phyloP scores from a whole-genome alignment of 2,797 vertebrate species.

The Sebastes itinus region DNA sequence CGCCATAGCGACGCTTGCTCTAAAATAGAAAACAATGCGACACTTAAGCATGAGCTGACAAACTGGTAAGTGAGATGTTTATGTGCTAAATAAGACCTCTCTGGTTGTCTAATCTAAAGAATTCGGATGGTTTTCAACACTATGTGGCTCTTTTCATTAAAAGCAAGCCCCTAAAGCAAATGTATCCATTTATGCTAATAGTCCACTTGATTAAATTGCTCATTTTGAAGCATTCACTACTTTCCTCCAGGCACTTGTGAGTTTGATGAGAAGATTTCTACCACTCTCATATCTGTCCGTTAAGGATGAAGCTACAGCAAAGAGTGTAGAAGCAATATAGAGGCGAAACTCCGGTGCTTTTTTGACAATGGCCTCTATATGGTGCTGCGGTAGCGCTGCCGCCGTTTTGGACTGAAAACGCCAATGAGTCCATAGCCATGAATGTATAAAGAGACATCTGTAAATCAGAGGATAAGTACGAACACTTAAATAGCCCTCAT shows the following conservation, averaged over 20 bases:
- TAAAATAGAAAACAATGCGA: constrained; percentile 3
- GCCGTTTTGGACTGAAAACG: too few species aligned
- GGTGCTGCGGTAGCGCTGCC: too few species aligned
- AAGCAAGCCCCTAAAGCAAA: not conserved
- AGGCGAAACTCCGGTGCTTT: too few species aligned
- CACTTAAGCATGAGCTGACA: not conserved
- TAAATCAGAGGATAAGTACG: too few species aligned
- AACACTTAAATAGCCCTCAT: too few species aligned
- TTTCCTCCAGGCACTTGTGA: not conserved
- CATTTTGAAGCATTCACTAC: not conserved
- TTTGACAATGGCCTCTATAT: too few species aligned
- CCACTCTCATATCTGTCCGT: too few species aligned
- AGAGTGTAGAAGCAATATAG: too few species aligned
- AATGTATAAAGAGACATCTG: too few species aligned
- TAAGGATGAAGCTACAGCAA: not conserved
- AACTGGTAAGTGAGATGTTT: not conserved
- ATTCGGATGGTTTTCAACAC: not conserved
- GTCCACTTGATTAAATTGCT: not conserved
- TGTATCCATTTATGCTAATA: not conserved
- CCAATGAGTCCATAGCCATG: too few species aligned
- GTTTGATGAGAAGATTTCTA: not conserved
- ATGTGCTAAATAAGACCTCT: not conserved
- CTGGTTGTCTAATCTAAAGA: not conserved
- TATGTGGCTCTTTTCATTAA: not conserved
- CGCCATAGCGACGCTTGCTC: not conserved